Evolutionary conservation across 1,140 invertebrate genomes (phyloP).

Genomic region (Drosophila oshimai): DNA sequence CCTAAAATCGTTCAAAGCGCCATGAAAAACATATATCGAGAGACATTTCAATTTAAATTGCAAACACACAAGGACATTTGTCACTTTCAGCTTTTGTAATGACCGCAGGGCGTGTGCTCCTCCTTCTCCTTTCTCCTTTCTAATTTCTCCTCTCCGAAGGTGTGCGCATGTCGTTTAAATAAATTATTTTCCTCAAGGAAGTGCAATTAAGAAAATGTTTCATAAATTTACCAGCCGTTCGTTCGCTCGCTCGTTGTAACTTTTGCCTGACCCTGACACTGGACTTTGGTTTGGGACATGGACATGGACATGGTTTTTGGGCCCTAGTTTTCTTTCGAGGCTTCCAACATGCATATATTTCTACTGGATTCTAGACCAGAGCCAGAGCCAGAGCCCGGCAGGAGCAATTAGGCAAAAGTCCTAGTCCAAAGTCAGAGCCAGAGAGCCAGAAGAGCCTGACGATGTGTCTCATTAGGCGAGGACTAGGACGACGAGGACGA

Average conservation of each 20-base stretch:
- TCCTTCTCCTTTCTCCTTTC: not conserved
- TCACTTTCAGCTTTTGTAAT: conserved; percentile 25
- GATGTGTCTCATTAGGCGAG: conserved; percentile 37
- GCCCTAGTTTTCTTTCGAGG: conserved; percentile 3
- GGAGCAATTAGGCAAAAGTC: conserved; percentile 37
- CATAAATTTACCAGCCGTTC: conserved; percentile 71
- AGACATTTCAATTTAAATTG: conserved; percentile 57
- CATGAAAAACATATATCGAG: conserved; percentile 20
- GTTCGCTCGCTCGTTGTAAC: no score
- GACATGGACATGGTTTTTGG: conserved; percentile 17
- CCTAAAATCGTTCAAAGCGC: not conserved
- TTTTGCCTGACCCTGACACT: conserved; percentile 50
- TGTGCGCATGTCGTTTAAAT: conserved; percentile 81
- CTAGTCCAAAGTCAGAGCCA: not conserved
- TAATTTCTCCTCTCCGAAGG: conserved; percentile 25
- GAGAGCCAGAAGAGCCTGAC: conserved; percentile 17
- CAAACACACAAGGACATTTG: conserved; percentile 39
- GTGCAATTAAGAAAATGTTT: conserved; percentile 82
- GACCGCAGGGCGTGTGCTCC: not conserved
- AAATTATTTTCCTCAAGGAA: conserved; percentile 81
- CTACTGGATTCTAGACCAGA: no score
- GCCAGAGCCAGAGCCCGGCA: no score
- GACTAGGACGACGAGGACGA: not conserved
- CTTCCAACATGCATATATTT: no score
- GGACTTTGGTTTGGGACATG: conserved; percentile 9